Conservation (phyloP, 2,888 invertebrate species). For the Cephalotes varians region DNA sequence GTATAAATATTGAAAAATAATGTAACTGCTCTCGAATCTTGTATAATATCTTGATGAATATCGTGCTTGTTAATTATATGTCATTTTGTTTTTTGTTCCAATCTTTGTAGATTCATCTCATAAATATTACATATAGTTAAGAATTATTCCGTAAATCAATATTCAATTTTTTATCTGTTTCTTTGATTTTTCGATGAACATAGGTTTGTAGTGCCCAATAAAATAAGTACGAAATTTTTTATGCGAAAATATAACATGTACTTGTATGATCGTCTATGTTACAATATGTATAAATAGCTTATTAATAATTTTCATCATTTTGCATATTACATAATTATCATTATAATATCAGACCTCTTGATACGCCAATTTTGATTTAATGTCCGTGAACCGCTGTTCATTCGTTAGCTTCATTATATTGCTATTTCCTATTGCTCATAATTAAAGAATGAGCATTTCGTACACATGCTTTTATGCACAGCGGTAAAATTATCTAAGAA, state of each 20-base stretch:
- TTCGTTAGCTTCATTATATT: conserved; percentile 24
- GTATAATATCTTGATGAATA: too few relatives aligned
- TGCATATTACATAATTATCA: conserved; percentile 34
- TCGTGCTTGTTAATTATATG: neutral
- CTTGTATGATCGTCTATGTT: conserved; percentile 71
- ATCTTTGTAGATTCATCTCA: neutral
- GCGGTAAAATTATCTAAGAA: neutral
- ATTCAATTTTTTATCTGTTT: neutral
- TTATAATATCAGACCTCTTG: conserved; percentile 44
- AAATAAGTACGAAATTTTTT: conserved; percentile 31
- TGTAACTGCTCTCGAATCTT: neutral
- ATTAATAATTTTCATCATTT: conserved; percentile 34
- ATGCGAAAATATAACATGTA: conserved; percentile 75
- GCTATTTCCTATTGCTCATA: conserved; percentile 40
- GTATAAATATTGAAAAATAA: neutral
- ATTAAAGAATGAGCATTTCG: conserved; percentile 25
- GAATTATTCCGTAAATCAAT: neutral
- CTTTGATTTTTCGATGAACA: neutral
- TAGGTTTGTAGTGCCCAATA: neutral
- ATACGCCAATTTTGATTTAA: conserved; percentile 42
- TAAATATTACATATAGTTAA: neutral
- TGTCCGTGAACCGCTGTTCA: neutral
- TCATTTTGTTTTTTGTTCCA: neutral
- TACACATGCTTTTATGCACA: neutral
- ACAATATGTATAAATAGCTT: conserved; percentile 68